Percentiles rank a stretch among this genome's conserved stretches.
Conservation (phyloP, 2,888 invertebrate genomes). For the Eilema sororculum region DNA sequence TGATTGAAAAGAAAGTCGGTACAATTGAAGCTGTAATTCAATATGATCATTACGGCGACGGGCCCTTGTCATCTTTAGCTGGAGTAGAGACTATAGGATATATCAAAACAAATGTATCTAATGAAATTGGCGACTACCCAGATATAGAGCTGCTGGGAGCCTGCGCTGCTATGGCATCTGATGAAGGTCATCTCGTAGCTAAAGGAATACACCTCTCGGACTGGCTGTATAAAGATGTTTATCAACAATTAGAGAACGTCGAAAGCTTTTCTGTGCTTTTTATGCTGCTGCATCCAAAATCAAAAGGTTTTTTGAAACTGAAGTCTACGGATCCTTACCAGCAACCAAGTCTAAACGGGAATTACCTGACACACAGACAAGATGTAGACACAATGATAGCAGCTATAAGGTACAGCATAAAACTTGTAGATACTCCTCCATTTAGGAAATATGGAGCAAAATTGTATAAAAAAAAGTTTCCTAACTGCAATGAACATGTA, state of each 20-base stretch:
- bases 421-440: conserved; percentile 85
- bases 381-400: conserved; percentile 88
- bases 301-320: conserved; percentile 89
- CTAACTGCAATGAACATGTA: conserved; percentile 82
- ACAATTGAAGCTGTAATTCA: conserved; percentile 70
- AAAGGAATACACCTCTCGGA: conserved; percentile 75
- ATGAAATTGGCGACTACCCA: conserved; percentile 85
- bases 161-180: conserved; percentile 86
- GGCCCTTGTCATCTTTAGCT: conserved; percentile 84
- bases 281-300: conserved; percentile 88
- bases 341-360: conserved; percentile 90
- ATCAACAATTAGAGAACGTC: conserved; percentile 72
- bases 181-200: conserved; percentile 80
- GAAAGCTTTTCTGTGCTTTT: conserved; percentile 84
- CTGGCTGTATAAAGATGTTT: conserved; percentile 77
- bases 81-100: conserved; percentile 88
- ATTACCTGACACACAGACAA: conserved; percentile 89
- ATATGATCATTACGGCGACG: conserved; percentile 77
- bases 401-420: conserved; percentile 85
- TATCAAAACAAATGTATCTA: conserved; percentile 86
- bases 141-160: conserved; percentile 89
- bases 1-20: conserved; percentile 65
- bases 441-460: conserved; percentile 88
- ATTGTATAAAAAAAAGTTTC: conserved; percentile 84
- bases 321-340: conserved; percentile 88